Evolutionary conservation across 2,888 invertebrate species (phyloP).

Genomic region (Sphaerophoria taeniata): DNA sequence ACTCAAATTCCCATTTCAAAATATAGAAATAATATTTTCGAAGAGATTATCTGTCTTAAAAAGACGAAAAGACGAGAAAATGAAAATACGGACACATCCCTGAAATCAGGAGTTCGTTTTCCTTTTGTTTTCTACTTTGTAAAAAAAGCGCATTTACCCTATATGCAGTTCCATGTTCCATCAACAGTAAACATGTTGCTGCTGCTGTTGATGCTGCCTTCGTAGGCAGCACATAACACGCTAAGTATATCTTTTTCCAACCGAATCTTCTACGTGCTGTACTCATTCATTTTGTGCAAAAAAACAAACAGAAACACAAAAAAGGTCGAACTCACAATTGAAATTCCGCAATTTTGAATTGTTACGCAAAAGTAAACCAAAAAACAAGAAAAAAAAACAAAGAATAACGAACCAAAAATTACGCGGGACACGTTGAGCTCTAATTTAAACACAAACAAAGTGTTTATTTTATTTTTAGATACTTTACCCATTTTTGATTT

Average conservation of each 20-base stretch:
- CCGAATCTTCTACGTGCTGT: slow-evolving; percentile 26
- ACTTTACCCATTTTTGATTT: slow-evolving; percentile 67
- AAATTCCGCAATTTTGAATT: slow-evolving; percentile 67
- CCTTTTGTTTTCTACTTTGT: background rate
- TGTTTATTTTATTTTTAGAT: slow-evolving; percentile 71
- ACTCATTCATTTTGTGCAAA: slow-evolving; percentile 58
- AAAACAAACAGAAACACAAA: slow-evolving; percentile 3
- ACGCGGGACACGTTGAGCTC: slow-evolving; percentile 70
- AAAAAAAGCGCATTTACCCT: slow-evolving; percentile 3
- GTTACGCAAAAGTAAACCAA: slow-evolving; percentile 55
- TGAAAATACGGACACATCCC: background rate
- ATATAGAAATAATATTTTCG: no score
- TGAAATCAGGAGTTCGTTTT: background rate
- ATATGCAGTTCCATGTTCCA: slow-evolving; percentile 3
- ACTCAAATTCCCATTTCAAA: no score
- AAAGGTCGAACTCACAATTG: slow-evolving; percentile 40
- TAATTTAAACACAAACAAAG: slow-evolving; percentile 71
- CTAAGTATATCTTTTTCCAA: slow-evolving; percentile 36
- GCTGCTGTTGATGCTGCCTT: slow-evolving; percentile 20
- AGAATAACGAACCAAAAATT: slow-evolving; percentile 30
- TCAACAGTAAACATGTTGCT: slow-evolving; percentile 42
- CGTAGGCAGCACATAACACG: slow-evolving; percentile 9
- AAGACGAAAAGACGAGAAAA: no score
- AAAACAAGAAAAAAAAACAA: slow-evolving; percentile 14
- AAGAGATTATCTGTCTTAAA: no score